Conservation (phyloP, 2,113 vertebrate species). For the Clupea harengus region DNA sequence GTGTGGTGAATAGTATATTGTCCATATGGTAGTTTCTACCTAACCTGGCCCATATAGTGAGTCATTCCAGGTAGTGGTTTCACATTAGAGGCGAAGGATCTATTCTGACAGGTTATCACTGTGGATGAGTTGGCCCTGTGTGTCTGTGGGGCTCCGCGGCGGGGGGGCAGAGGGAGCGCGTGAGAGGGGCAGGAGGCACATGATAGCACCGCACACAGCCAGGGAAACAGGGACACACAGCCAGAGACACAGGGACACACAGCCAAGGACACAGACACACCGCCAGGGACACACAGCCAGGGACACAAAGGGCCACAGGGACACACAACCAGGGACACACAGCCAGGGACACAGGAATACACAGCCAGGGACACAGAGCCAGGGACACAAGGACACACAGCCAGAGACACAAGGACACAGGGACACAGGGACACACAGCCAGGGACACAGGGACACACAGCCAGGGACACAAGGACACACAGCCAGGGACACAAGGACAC, state of each 20-base stretch:
- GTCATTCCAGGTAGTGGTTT: neutral
- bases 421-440: neutral
- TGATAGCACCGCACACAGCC: neutral
- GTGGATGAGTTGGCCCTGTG: constrained; percentile 22
- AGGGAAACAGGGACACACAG: neutral
- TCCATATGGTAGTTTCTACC: neutral
- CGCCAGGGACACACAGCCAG: too few species aligned
- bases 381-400: constrained; percentile 19
- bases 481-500: too few species aligned
- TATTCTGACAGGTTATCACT: constrained; percentile 24
- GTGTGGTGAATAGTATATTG: neutral
- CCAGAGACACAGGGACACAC: neutral
- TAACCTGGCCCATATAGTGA: neutral
- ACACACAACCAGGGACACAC: too few species aligned
- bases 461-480: neutral
- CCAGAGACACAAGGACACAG: too few species aligned
- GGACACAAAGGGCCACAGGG: too few species aligned
- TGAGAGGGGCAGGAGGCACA: neutral
- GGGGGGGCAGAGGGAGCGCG: neutral
- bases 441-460: too few species aligned
- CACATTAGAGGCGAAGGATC: neutral
- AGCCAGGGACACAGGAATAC: neutral
- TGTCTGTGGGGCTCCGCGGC: constrained; percentile 10
- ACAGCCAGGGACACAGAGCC: too few species aligned
- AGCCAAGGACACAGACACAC: too few species aligned